Conservation (phyloP, 2,113 vertebrate species). For the Ranitomeya imitator region DNA sequence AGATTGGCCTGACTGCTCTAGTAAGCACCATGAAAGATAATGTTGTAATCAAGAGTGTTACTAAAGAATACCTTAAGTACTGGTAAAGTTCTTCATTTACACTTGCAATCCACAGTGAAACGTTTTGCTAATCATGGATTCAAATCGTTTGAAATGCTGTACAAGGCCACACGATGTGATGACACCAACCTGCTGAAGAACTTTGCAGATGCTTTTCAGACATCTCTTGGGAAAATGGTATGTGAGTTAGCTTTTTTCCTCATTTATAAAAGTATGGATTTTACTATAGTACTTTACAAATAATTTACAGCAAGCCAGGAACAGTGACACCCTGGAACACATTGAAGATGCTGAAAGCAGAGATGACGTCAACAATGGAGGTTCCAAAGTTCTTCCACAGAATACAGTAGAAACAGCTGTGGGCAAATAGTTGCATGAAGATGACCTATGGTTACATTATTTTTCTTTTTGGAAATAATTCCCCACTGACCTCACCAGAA, state of each 20-base stretch:
- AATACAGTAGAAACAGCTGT: too few relatives aligned
- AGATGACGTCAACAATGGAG: too few relatives aligned
- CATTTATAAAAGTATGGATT: not conserved
- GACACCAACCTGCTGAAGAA: slow-evolving; percentile 83
- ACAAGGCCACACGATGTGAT: slow-evolving; percentile 92
- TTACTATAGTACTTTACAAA: not conserved
- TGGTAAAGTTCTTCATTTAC: not conserved
- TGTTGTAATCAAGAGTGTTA: not conserved
- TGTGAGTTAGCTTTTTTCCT: slow-evolving; percentile 61
- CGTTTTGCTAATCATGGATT: slow-evolving; percentile 93
- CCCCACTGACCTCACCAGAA: not conserved
- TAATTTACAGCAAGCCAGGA: too few relatives aligned
- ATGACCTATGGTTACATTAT: not conserved
- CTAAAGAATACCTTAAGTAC: not conserved
- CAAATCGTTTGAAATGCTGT: slow-evolving; percentile 96
- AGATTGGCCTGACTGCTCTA: slow-evolving; percentile 88
- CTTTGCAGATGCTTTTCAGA: slow-evolving; percentile 87
- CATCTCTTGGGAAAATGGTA: slow-evolving; percentile 88
- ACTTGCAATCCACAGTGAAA: slow-evolving; percentile 79
- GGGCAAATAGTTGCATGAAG: not conserved
- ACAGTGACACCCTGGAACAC: not conserved
- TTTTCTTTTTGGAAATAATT: not conserved
- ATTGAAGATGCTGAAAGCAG: too few relatives aligned
- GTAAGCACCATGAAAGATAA: slow-evolving; percentile 70
- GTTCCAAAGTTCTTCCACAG: too few relatives aligned